A percentile compares a stretch with the other conserved stretches of the same genome.
phyloP scores from a whole-genome alignment of 2,888 invertebrate species.

The Hydriomena furcata region DNA sequence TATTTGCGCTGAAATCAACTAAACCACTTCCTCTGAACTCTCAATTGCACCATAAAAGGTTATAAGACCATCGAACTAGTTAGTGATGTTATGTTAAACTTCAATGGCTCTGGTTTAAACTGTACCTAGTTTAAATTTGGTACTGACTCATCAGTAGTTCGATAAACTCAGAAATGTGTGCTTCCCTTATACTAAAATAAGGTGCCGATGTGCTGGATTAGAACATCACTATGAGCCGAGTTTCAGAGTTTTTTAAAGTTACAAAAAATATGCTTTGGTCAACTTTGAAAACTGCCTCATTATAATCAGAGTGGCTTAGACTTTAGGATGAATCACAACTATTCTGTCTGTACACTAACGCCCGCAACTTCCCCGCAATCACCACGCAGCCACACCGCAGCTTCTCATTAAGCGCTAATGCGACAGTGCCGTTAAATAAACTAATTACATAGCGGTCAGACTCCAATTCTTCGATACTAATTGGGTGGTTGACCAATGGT shows the following conservation, averaged over 20 bases:
- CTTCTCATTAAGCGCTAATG: slow-evolving; percentile 49
- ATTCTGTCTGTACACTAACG: not conserved
- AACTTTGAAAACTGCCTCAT: slow-evolving; percentile 31
- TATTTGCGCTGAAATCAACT: not conserved
- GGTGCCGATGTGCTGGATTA: slow-evolving; percentile 19
- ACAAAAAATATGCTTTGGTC: slow-evolving; percentile 31
- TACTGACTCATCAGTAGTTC: not conserved
- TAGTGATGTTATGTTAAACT: no score
- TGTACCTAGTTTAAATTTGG: no score
- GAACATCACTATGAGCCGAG: slow-evolving; percentile 25
- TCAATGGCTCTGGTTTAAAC: no score
- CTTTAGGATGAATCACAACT: not conserved
- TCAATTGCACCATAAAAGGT: slow-evolving; percentile 3
- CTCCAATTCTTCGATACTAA: slow-evolving; percentile 43
- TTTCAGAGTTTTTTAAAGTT: slow-evolving; percentile 33
- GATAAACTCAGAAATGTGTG: not conserved
- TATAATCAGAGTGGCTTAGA: not conserved
- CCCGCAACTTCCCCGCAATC: slow-evolving; percentile 10
- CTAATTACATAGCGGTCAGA: slow-evolving; percentile 47
- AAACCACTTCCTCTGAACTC: not conserved
- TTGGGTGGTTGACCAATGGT: slow-evolving; percentile 40
- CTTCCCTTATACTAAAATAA: slow-evolving; percentile 5
- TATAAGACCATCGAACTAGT: not conserved
- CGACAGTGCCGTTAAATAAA: slow-evolving; percentile 47
- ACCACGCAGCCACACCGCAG: slow-evolving; percentile 20